These are phyloP conservation scores for Coregonus ussuriensis DNA, from an alignment of 2,797 vertebrate genomes.

Conservation along the genomic window DNA sequence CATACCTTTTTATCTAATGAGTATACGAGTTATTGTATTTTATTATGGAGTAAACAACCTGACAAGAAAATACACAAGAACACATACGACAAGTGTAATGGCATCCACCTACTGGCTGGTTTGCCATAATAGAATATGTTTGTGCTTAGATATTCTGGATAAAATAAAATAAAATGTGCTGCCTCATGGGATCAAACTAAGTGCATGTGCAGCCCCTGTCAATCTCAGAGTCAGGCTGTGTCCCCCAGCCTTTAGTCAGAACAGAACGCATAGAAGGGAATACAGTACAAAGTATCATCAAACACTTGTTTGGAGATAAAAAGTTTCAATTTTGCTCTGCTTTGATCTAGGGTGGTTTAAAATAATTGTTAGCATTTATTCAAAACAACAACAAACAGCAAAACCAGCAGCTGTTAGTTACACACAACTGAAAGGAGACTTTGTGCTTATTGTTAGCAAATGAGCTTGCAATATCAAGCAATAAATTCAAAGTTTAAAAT, in stretches of 20 bases:
- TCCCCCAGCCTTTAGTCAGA: not conserved
- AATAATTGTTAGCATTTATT: conserved; percentile 29
- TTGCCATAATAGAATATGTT: not conserved
- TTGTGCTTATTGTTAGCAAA: not conserved
- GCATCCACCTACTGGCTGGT: not conserved
- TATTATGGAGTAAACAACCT: not conserved
- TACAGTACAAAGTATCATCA: conserved; percentile 4
- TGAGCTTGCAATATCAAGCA: not conserved
- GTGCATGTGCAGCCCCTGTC: not conserved
- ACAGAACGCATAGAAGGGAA: not conserved
- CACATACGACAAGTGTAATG: not conserved
- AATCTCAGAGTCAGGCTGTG: not conserved
- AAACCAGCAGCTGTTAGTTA: not conserved
- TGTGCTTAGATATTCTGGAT: not conserved
- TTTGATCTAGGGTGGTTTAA: conserved; percentile 23
- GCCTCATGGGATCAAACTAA: not conserved
- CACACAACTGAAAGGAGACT: not conserved
- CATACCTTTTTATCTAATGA: not conserved
- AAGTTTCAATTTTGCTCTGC: conserved; percentile 16
- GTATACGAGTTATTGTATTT: not conserved
- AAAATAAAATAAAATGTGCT: not conserved
- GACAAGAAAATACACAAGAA: not conserved
- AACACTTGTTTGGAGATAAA: conserved; percentile 19
- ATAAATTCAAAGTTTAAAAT: not conserved
- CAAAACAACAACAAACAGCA: conserved; percentile 15